A percentile compares a stretch with the other conserved stretches of the same genome.
phyloP scores from a whole-genome alignment of 2,888 invertebrate species.

The Drosophila paranaensis region DNA sequence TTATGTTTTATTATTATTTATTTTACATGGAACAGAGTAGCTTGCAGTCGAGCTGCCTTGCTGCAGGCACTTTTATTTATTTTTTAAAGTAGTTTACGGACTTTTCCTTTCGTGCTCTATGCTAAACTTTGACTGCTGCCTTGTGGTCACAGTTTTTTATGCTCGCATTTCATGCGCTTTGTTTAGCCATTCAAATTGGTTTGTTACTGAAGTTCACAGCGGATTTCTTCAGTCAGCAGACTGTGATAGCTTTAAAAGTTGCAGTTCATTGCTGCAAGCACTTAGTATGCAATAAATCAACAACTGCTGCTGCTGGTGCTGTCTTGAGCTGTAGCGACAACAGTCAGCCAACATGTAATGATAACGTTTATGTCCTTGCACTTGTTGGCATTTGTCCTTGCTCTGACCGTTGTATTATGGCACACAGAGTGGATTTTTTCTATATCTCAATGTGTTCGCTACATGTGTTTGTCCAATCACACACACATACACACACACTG shows the following conservation, averaged over 20 bases:
- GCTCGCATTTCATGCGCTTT: conserved; percentile 1
- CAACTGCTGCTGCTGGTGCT: neutral
- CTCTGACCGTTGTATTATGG: conserved; percentile 54
- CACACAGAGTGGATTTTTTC: conserved; percentile 31
- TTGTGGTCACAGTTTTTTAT: conserved; percentile 4
- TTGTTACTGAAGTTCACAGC: neutral
- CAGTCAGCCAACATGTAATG: conserved; percentile 40
- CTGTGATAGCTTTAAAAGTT: conserved; percentile 5
- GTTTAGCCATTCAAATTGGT: conserved; percentile 7
- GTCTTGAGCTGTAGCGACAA: neutral
- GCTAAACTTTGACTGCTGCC: neutral
- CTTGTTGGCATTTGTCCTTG: conserved; percentile 75
- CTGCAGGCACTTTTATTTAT: neutral
- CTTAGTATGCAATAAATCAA: conserved; percentile 24
- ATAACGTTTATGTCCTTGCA: conserved; percentile 56
- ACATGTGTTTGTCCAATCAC: conserved; percentile 61
- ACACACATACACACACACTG: conserved; percentile 33
- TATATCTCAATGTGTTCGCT: conserved; percentile 60
- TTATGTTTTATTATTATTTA: neutral
- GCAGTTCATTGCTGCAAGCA: neutral
- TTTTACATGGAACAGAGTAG: neutral
- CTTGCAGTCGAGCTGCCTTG: neutral
- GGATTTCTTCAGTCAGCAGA: neutral
- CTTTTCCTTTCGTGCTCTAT: neutral
- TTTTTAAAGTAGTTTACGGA: conserved; percentile 1